A percentile compares a stretch with the other conserved stretches of the same genome.
Evolutionary conservation across 92 coral and sea anemone genomes (phyloP).

Genomic region (Meandrina meandrites): DNA sequence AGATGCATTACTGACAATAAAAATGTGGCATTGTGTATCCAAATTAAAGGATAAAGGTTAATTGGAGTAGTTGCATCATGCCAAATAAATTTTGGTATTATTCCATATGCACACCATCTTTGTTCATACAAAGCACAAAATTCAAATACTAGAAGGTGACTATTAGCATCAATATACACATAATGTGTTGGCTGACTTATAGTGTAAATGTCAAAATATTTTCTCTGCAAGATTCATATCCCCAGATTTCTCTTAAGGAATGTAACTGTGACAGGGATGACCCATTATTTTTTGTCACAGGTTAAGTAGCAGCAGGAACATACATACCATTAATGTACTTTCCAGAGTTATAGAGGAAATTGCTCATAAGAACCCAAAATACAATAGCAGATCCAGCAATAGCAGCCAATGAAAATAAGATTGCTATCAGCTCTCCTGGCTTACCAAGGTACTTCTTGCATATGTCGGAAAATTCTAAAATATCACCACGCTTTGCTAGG

Average conservation of each 20-base stretch:
- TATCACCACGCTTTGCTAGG: constrained; percentile 69
- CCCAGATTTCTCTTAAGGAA: background rate
- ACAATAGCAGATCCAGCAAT: constrained; percentile 91
- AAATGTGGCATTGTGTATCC: too few species aligned
- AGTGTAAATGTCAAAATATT: background rate
- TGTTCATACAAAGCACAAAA: too few species aligned
- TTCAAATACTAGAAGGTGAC: too few species aligned
- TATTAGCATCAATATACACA: too few species aligned
- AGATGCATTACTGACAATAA: too few species aligned
- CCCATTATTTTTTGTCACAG: background rate
- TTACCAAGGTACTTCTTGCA: constrained; percentile 85
- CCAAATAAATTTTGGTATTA: too few species aligned
- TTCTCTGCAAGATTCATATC: background rate
- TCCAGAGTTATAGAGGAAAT: constrained; percentile 88
- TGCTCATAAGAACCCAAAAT: constrained; percentile 94
- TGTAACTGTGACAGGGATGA: background rate
- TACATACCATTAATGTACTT: constrained; percentile 81
- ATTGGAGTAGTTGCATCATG: too few species aligned
- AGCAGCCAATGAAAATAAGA: constrained; percentile 83
- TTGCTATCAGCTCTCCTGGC: constrained; percentile 81
- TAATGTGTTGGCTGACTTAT: background rate
- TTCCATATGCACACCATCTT: too few species aligned
- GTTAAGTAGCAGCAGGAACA: background rate
- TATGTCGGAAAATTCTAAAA: constrained; percentile 92
- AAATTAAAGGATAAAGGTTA: too few species aligned